Conservation (phyloP, 1,140 invertebrate species). For the Plodia interpunctella region DNA sequence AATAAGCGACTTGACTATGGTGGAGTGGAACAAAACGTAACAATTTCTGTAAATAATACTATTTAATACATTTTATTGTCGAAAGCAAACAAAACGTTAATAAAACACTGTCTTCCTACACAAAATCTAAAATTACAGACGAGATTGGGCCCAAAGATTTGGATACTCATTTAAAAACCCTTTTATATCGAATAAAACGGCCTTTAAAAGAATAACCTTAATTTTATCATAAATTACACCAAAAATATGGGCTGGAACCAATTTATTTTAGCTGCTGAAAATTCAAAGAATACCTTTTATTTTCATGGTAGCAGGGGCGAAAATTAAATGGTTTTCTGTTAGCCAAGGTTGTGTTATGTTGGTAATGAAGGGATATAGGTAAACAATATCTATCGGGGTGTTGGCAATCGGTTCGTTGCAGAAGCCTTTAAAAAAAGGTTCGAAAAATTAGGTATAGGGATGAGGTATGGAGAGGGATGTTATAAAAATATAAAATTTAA, state of each 20-base stretch:
- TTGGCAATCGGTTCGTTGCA: not conserved
- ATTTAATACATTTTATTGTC: no score
- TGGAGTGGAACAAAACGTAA: no score
- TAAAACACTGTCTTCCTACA: not conserved
- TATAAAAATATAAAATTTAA: no score
- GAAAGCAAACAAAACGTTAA: not conserved
- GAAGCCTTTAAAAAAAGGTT: not conserved
- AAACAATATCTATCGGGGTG: not conserved
- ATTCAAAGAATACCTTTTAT: not conserved
- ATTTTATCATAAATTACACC: not conserved
- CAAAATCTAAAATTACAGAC: not conserved
- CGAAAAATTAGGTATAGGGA: not conserved
- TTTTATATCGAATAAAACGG: not conserved
- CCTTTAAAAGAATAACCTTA: not conserved
- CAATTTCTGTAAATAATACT: no score
- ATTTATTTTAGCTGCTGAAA: not conserved
- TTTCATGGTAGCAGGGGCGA: not conserved
- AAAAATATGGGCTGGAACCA: not conserved
- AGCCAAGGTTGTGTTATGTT: not conserved
- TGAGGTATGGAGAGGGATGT: no score
- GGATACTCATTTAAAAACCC: constrained; percentile 1
- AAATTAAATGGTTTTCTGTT: not conserved
- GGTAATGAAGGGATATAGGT: not conserved
- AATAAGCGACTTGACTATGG: no score
- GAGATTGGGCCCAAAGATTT: not conserved